Evolutionary conservation across 2,113 vertebrate genomes (phyloP), one percentile per base, ranked within the genome.

Genomic region (Cochlearius cochlearius): DNA sequence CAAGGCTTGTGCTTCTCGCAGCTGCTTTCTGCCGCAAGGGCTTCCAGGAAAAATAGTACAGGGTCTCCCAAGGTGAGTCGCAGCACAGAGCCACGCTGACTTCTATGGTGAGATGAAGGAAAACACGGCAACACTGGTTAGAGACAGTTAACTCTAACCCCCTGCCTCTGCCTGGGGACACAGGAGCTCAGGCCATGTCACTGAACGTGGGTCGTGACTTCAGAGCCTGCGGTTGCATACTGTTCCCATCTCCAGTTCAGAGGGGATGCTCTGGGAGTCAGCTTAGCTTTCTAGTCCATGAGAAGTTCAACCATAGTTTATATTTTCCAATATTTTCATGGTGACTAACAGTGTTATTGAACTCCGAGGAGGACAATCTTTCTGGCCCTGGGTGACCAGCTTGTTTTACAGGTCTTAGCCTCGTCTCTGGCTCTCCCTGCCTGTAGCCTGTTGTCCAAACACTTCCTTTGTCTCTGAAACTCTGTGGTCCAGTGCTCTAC

Each of bases 261-360:
- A 93, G 71, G 45, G 63, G 52, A 71, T 90, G 90, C 43, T 71
- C 92, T 36, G 27, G 41, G 66, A 85, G 71, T 55, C 92, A 77
- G 76, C 7, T 87, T 84, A 71, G 69, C 38, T 89, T 86, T 84
- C 47, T 59, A 82, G 38, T 41, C 58, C 58, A 41, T 77, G 86
- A 85, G 84, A 94, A 88, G 73, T 68, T 95, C 74, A 64, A 29
- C 21, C 76, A 3, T 3, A 75, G 83, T 94, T 95, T 94, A 96
- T 18, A 82, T 94, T 87, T 89, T 91, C 32, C 66, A 56, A 6
- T 87, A 39, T 90, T 96, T 92, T 91, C 38, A 50, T n/a, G 55
- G 53, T 95, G 94, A 92, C 69, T 94, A 91, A 94, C 66, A 89
- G 36, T 81, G 86, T 84, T 87, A 85, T 6, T 94, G 92, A 95